Conservation (phyloP, 2,888 invertebrate genomes). For the Argyra leucocephala region DNA sequence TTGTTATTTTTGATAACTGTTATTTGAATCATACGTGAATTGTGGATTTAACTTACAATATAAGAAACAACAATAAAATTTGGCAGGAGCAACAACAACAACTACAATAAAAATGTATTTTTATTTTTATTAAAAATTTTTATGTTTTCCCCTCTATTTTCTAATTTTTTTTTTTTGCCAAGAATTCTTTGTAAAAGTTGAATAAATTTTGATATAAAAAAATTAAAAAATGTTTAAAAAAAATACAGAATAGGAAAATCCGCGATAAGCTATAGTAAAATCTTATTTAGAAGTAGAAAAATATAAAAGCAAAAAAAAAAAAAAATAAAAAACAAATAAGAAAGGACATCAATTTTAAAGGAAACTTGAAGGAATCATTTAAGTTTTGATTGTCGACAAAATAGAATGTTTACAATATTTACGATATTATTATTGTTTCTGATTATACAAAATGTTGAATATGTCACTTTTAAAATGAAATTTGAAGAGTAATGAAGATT, state of each 20-base stretch:
- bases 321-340: neutral
- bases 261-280: neutral
- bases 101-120: neutral
- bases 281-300: neutral
- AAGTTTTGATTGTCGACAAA: neutral
- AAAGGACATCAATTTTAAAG: constrained; percentile 1
- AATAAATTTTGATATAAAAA: neutral
- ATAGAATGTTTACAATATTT: neutral
- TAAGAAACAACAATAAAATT: neutral
- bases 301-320: too few species aligned
- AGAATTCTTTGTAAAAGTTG: neutral
- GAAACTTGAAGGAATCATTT: neutral
- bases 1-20: too few species aligned
- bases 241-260: neutral
- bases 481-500: too few species aligned
- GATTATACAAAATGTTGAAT: neutral
- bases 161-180: neutral
- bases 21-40: too few species aligned
- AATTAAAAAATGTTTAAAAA: neutral
- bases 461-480: neutral
- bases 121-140: neutral
- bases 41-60: too few species aligned
- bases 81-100: neutral
- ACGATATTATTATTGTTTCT: constrained; percentile 1
- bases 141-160: too few species aligned